Evolutionary conservation across 1,140 invertebrate species (phyloP).

Genomic region (Drosophila tsacasi): DNA sequence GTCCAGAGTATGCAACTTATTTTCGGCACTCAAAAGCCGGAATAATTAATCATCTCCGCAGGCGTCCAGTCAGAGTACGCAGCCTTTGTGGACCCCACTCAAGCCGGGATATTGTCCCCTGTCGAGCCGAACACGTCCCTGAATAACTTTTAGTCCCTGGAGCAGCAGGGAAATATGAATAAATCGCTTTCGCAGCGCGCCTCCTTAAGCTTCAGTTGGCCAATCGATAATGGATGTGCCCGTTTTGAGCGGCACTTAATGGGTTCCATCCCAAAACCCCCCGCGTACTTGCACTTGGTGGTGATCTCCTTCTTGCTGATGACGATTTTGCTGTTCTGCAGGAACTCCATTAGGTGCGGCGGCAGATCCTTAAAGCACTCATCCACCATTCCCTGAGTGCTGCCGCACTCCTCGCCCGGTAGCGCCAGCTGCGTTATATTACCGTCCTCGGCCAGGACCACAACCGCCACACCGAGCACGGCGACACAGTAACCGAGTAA

Average conservation of each 20-base stretch:
- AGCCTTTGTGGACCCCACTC: conserved; percentile 17
- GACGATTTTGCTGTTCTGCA: conserved; percentile 75
- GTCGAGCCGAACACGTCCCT: conserved; percentile 1
- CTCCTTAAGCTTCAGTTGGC: conserved; percentile 5
- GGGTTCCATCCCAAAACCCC: not conserved
- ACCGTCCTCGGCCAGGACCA: conserved; percentile 23
- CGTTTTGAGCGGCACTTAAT: not conserved
- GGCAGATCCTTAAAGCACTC: conserved; percentile 83
- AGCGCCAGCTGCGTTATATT: conserved; percentile 16
- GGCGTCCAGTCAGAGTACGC: not conserved
- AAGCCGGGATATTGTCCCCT: conserved; percentile 18
- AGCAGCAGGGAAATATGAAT: conserved; percentile 30
- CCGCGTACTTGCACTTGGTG: conserved; percentile 80
- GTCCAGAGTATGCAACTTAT: conserved; percentile 30
- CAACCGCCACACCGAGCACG: conserved; percentile 13
- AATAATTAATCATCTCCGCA: conserved; percentile 37
- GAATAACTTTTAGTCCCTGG: conserved; percentile 14
- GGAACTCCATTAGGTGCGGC: conserved; percentile 77
- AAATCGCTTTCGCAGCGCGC: conserved; percentile 4
- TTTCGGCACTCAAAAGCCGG: conserved; percentile 32
- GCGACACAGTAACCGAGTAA: conserved; percentile 26
- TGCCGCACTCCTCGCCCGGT: conserved; percentile 60
- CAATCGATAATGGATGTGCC: conserved; percentile 50
- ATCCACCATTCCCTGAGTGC: conserved; percentile 77
- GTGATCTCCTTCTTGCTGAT: conserved; percentile 75